Base-by-base conservation (phyloP, 2,113 vertebrate genomes). In the Clarias batrachus region DNA sequence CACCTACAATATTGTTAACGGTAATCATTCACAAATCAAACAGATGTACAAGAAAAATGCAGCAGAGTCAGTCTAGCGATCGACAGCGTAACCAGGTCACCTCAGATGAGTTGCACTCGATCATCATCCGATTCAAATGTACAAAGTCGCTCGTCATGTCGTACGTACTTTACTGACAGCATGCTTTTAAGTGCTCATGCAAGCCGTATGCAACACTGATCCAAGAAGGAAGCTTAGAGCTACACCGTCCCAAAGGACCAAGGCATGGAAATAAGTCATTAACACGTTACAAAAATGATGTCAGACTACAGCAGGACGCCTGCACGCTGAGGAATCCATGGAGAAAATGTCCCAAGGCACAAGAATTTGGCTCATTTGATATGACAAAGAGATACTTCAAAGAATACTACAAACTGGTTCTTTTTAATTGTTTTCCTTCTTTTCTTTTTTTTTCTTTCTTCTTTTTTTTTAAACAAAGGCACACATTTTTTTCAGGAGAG, bases 271-370 rank as follows among this genome's bases (percentile, higher is more conserved):
- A 52, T 54, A 86, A 48, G 41, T 84, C 37, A n/a, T 87, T 66
- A 83, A 83, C 79, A 82, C 79, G 57, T 68, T 56, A 23, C 16
- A 33, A n/a, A 56, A 85, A 81, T 27, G 48, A 78, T 60, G 79
- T 63, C 87, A 57, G 79, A 73, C 62, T 68, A 77, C 59, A 81
- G 33, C 27, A 82, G 73, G 79, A 76, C 10, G 60, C 78, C 80
- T 62, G 83, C 37, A 68, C 86, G 13, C 33, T 81, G 65, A 81
- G 79, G 81, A 89, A 85, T 85, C 85, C 88, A 83, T 54, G 21
- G 41, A 89, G 85, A 88, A 90, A 92, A 89, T 83, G 87, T 84
- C 87, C 65, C 93, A 95, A 95, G 94, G 94, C 94, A 95, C 94
- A 91, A 86, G 59, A 87, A 91, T 93, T 94, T 93, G 88, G 88